phyloP scores from a whole-genome alignment of 2,797 vertebrate species.

The Gorsachius magnificus region DNA sequence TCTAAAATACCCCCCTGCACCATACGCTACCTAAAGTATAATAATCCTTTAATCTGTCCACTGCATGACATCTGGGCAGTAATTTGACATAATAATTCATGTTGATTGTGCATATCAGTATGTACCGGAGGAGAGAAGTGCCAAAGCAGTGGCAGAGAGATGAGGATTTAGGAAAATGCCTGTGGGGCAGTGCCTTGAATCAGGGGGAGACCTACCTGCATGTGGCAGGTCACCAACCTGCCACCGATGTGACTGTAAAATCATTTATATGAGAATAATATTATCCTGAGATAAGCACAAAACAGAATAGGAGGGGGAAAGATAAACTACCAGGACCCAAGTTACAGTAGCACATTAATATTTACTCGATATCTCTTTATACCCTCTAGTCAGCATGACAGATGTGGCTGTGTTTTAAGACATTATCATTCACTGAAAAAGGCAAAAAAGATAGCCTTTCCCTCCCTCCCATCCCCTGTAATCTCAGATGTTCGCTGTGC shows the following conservation, averaged over 20 bases:
- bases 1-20: constrained; percentile 58
- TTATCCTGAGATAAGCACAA: background rate
- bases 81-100: constrained; percentile 63
- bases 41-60: constrained; percentile 70
- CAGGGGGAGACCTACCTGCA: background rate
- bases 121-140: background rate
- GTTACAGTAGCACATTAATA: constrained; percentile 62
- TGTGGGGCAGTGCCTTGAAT: background rate
- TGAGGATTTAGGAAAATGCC: background rate
- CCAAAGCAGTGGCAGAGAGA: background rate
- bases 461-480: constrained; percentile 73
- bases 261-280: background rate
- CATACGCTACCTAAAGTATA: constrained; percentile 63
- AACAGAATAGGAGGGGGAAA: background rate
- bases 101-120: constrained; percentile 34
- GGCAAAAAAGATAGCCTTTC: constrained; percentile 45
- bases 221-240: background rate
- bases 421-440: constrained; percentile 62
- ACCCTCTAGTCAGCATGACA: constrained; percentile 78
- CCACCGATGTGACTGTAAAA: background rate
- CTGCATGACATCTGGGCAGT: constrained; percentile 68
- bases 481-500: constrained; percentile 55
- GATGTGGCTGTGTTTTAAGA: constrained; percentile 71
- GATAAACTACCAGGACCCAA: background rate
- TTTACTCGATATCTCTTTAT: constrained; percentile 71